Evolutionary conservation across 2,888 invertebrate genomes (phyloP).

Genomic region (Aphelenchoides bicaudatus): DNA sequence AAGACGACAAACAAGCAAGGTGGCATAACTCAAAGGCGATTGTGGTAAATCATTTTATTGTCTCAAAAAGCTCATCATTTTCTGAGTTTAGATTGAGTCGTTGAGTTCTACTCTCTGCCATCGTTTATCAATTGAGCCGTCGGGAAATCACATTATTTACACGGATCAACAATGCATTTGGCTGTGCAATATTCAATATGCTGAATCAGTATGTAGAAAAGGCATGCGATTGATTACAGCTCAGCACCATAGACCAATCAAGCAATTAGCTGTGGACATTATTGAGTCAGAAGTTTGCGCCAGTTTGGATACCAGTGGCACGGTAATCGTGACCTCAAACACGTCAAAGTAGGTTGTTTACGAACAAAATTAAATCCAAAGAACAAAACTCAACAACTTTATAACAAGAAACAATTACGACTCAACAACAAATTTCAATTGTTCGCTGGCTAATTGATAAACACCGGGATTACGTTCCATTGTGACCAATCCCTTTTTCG

Average conservation of each 20-base stretch:
- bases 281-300: slow-evolving; percentile 26
- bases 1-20: slow-evolving; percentile 14
- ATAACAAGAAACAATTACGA: too few species aligned
- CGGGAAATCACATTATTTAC: slow-evolving; percentile 25
- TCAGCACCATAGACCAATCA: slow-evolving; percentile 24
- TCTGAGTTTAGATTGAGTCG: slow-evolving; percentile 22
- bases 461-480: slow-evolving; percentile 8
- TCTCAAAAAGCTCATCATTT: slow-evolving; percentile 14
- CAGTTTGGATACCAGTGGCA: slow-evolving; percentile 19
- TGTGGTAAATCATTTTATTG: slow-evolving; percentile 16
- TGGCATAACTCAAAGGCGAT: slow-evolving; percentile 35
- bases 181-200: slow-evolving; percentile 26
- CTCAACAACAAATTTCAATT: neutral
- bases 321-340: slow-evolving; percentile 27
- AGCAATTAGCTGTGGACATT: slow-evolving; percentile 26
- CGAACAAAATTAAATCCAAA: neutral
- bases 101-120: slow-evolving; percentile 15
- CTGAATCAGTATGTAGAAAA: slow-evolving; percentile 33
- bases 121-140: slow-evolving; percentile 25
- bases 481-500: neutral
- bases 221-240: slow-evolving; percentile 35
- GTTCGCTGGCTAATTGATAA: neutral
- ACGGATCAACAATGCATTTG: slow-evolving; percentile 29
- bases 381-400: neutral
- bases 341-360: slow-evolving; percentile 25